These are phyloP conservation scores for Gallinago stenura DNA, from an alignment of 2,797 vertebrate species.

Conservation along the genomic window DNA sequence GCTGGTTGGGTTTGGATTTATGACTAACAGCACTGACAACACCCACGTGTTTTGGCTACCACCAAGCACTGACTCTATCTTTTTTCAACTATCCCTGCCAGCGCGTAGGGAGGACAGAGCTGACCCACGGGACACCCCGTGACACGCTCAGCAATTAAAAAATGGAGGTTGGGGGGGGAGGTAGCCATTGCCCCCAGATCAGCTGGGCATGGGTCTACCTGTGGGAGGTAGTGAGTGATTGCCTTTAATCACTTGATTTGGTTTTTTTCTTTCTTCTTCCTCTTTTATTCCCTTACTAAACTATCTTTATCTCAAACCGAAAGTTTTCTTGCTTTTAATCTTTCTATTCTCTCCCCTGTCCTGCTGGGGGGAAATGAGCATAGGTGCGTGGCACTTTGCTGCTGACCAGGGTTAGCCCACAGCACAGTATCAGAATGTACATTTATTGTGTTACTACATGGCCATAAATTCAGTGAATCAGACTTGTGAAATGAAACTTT, in stretches of 20 bases:
- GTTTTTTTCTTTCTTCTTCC: background rate
- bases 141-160: background rate
- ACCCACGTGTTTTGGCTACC: background rate
- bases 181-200: background rate
- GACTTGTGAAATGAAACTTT: background rate
- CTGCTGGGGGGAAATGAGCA: accelerated
- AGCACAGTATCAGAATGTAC: background rate
- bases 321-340: background rate
- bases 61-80: background rate
- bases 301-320: background rate
- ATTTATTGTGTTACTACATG: background rate
- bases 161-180: background rate
- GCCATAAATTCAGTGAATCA: background rate
- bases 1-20: background rate
- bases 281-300: background rate
- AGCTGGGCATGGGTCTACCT: too few species aligned
- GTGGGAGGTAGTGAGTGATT: background rate
- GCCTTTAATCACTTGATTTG: background rate
- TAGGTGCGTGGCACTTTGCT: accelerated
- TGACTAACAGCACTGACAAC: background rate
- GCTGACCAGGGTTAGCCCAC: background rate
- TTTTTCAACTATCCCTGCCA: background rate
- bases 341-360: background rate
- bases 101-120: background rate
- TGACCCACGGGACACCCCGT: background rate